Evolutionary conservation across 2,113 vertebrate genomes (phyloP), one percentile per base, ranked within the genome.

Genomic region (Neogobius melanostomus): DNA sequence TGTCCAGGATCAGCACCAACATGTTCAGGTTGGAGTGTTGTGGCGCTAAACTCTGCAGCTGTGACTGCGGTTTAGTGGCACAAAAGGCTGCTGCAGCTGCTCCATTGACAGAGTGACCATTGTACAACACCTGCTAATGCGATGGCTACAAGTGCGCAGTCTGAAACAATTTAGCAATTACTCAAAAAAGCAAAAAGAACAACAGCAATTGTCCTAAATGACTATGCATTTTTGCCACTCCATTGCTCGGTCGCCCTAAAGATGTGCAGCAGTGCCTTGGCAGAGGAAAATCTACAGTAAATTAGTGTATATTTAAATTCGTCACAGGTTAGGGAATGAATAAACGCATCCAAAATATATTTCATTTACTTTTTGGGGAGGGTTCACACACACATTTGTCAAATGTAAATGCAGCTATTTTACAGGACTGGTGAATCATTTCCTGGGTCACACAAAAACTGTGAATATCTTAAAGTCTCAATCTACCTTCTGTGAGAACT

Each of bases 91-190:
- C 14, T 61, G 73, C 81, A 86, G 86, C 85, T 86, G 84, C 84
- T 76, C 67, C 72, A 72, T 71, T 68, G 80, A 82, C 28, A 86
- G 87, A 89, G 75, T 74, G 76, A 72, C 70, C 81, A 87, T 80
- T 88, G 87, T 89, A 69, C 72, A 76, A 49, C 53, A 67, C 64
- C 72, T 62, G 69, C 68, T 80, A 72, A 82, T 81, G 76, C 68
- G 47, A 50, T 69, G 75, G 71, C 16, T 8, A 21, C 43, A 61
- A 60, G 42, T 44, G 42, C 16, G 8, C 14, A 12, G 28, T 59
- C 28, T 59, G 11, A 42, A 12, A 21, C 21, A 59, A 59, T 57
- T 57, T 57, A 6, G 14, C 42, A 42, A 14, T 59, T 42, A 59
- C 42, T 14, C 28, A 42, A 42, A 21, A 42, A 42, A 59, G 7